Evolutionary conservation across 2,797 vertebrate species (phyloP).

Genomic region (Crocodylus rhombifer): DNA sequence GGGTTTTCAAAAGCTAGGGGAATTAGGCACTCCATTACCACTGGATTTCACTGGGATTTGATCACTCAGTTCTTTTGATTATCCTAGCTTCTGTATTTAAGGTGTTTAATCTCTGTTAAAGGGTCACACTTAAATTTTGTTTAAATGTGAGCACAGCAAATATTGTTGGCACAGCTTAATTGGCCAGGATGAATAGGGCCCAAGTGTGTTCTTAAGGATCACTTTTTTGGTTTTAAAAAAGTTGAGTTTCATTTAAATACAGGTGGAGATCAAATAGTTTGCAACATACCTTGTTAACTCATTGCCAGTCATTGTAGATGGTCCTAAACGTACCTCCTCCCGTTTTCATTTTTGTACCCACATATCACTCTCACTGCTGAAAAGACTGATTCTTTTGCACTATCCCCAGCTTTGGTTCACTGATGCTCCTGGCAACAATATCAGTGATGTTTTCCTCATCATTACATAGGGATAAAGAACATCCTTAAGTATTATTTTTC

Average conservation of each 20-base stretch:
- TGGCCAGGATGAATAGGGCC: not conserved
- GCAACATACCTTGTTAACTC: not conserved
- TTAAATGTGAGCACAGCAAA: not conserved
- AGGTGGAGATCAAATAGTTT: not conserved
- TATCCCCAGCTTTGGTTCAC: not conserved
- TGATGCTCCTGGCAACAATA: not conserved
- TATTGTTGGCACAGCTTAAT: not conserved
- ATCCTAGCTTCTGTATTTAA: not conserved
- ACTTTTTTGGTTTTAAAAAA: not conserved
- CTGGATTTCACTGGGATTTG: not conserved
- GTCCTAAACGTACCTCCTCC: not conserved
- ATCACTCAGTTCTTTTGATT: not conserved
- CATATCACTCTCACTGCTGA: not conserved
- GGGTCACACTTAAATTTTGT: no score
- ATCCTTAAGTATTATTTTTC: not conserved
- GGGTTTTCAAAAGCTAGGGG: not conserved
- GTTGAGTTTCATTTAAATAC: not conserved
- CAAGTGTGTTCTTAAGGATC: not conserved
- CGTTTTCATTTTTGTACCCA: not conserved
- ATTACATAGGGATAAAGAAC: not conserved
- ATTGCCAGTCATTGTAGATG: not conserved
- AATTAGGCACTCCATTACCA: not conserved
- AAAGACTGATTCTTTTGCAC: not conserved
- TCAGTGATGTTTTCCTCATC: not conserved
- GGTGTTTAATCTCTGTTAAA: not conserved